Percentiles rank a stretch among this genome's conserved stretches.
phyloP scores from a whole-genome alignment of 2,797 vertebrate species.

The Anguilla anguilla region DNA sequence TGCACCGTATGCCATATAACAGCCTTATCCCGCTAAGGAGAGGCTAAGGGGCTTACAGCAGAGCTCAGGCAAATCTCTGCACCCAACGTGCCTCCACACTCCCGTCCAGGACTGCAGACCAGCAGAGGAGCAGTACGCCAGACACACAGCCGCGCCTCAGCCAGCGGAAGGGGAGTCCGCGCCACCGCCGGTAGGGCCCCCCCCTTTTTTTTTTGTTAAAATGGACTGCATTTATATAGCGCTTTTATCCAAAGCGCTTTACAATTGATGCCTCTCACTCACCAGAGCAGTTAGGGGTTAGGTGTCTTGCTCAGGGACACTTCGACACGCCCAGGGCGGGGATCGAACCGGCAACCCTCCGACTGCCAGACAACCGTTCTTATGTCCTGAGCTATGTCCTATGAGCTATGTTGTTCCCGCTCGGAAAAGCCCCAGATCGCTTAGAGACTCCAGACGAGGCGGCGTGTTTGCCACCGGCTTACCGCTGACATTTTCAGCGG shows the following conservation, averaged over 20 bases:
- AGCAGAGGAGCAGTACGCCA: not conserved
- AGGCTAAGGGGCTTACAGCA: not conserved
- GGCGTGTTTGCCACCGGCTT: not conserved
- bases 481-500: not conserved
- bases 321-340: no score
- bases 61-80: not conserved
- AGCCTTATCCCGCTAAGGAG: not conserved
- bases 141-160: not conserved
- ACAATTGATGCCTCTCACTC: no score
- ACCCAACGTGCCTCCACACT: not conserved
- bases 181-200: no score
- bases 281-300: no score
- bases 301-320: no score
- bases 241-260: no score
- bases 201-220: no score
- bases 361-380: no score
- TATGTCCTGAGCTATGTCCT: no score
- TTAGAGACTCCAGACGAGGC: not conserved
- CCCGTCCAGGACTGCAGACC: not conserved
- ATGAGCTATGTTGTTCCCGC: no score
- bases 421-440: not conserved
- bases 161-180: not conserved
- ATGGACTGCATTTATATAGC: no score
- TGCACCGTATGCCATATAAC: not conserved
- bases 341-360: no score